phyloP scores from a whole-genome alignment of 2,888 invertebrate species.

The Watsonalla cultraria region DNA sequence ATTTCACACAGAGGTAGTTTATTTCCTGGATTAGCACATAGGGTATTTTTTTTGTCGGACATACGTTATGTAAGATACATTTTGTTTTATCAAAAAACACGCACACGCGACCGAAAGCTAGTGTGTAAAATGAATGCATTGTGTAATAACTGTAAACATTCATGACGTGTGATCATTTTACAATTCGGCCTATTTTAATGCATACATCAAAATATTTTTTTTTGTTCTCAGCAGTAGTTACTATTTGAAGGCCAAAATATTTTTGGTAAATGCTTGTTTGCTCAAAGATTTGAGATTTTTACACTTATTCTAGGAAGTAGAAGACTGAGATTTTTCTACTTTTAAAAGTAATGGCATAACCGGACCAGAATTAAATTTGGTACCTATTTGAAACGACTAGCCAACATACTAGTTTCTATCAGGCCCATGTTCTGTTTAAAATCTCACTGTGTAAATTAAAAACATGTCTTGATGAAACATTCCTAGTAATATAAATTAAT shows the following conservation, averaged over 20 bases:
- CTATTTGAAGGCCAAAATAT: no score
- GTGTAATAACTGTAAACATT: neutral
- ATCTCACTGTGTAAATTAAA: neutral
- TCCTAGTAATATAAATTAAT: slow-evolving; percentile 5
- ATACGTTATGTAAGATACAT: no score
- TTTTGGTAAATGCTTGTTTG: neutral
- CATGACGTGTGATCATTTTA: neutral
- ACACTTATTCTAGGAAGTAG: neutral
- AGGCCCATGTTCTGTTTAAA: neutral
- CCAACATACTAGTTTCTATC: no score
- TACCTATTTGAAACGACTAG: no score
- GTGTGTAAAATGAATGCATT: slow-evolving; percentile 1
- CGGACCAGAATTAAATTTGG: no score
- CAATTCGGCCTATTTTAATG: neutral
- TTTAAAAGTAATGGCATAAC: neutral
- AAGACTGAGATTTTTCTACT: neutral
- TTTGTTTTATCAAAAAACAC: no score
- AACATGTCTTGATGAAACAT: neutral
- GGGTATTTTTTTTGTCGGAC: no score
- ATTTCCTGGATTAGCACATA: no score
- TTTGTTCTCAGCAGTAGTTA: no score
- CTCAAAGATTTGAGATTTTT: neutral
- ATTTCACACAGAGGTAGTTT: no score
- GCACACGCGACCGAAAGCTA: no score
- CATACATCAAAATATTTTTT: no score